Conservation (phyloP, 1,140 invertebrate species). For the Bombus waltoni region DNA sequence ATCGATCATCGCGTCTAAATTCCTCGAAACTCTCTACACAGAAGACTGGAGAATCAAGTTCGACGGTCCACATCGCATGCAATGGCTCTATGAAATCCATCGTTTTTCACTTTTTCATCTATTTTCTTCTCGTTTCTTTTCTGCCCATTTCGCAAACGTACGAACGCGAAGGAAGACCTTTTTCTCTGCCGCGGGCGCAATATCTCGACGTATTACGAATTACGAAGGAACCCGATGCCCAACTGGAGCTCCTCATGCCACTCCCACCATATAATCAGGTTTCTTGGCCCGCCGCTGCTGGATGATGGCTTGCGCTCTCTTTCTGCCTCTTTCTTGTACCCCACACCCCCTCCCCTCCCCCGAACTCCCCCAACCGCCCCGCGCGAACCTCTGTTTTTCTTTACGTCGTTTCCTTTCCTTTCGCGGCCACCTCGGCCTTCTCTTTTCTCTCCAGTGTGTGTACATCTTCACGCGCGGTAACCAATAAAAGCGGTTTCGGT, state of each 20-base stretch:
- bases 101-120: neutral
- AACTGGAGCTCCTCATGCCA: conserved; percentile 51
- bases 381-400: conserved; percentile 31
- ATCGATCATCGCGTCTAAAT: neutral
- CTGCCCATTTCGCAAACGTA: neutral
- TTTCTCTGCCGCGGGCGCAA: conserved; percentile 29
- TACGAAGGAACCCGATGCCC: conserved; percentile 46
- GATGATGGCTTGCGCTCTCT: conserved; percentile 55
- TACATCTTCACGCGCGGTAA: conserved; percentile 68
- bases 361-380: neutral
- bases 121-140: neutral
- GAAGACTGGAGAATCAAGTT: neutral
- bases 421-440: conserved; percentile 34
- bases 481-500: conserved; percentile 72
- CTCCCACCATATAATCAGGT: conserved; percentile 56
- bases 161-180: neutral
- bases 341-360: too few species aligned
- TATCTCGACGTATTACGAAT: conserved; percentile 49
- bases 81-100: conserved; percentile 13
- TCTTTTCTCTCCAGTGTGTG: conserved; percentile 29
- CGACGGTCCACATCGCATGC: neutral
- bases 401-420: conserved; percentile 58
- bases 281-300: conserved; percentile 48
- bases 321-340: conserved; percentile 10
- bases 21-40: too few species aligned